Percentiles rank a stretch among this genome's conserved stretches.
These are phyloP conservation scores for Reticulitermes speratus DNA, from an alignment of 1,140 invertebrate species.

Conservation along the genomic window DNA sequence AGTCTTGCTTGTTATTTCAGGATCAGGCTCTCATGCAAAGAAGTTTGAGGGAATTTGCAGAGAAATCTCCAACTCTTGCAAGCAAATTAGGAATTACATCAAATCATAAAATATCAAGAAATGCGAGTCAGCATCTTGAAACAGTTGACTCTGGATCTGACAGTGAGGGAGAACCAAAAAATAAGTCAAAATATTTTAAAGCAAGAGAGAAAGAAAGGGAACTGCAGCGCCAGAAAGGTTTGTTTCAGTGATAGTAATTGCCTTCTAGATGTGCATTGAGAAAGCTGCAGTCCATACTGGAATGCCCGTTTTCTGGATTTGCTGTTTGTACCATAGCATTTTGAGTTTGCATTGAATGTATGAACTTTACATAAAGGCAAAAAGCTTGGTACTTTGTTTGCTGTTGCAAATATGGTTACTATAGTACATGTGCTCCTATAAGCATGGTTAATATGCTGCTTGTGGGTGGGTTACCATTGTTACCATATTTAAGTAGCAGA, in stretches of 20 bases:
- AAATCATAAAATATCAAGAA: constrained; percentile 39
- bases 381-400: too few relatives aligned
- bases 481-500: too few relatives aligned
- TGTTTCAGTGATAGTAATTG: background rate
- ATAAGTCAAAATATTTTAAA: constrained; percentile 55
- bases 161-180: constrained; percentile 51
- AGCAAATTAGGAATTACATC: constrained; percentile 55
- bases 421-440: too few relatives aligned
- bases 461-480: too few relatives aligned
- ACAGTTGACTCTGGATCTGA: constrained; percentile 50
- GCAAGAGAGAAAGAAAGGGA: constrained; percentile 45
- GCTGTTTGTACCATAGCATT: too few relatives aligned
- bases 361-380: too few relatives aligned
- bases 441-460: too few relatives aligned
- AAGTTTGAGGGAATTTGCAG: constrained; percentile 59
- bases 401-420: too few relatives aligned
- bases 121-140: constrained; percentile 28
- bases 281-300: too few relatives aligned
- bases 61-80: constrained; percentile 59
- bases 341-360: too few relatives aligned
- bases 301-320: too few relatives aligned
- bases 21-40: constrained; percentile 64
- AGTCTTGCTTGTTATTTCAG: constrained; percentile 31
- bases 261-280: background rate
- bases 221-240: constrained; percentile 43